Evolutionary conservation across 2,113 vertebrate genomes (phyloP).

Genomic region (Laticauda laticaudata): DNA sequence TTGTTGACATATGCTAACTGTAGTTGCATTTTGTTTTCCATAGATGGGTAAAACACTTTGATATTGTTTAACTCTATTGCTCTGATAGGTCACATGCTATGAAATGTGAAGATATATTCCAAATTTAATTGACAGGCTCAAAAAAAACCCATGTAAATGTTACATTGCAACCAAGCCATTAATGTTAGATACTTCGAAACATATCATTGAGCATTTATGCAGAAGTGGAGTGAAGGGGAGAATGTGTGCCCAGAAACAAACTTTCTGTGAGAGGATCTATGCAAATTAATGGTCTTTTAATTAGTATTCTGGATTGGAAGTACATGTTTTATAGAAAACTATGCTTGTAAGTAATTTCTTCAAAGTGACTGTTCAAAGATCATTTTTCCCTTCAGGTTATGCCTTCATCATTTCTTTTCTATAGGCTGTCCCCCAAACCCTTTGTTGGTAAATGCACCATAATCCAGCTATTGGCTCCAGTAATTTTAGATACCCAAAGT

Average conservation of each 20-base stretch:
- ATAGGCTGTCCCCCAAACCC: neutral
- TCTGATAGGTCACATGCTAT: neutral
- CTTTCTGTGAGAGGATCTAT: neutral
- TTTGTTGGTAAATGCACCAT: neutral
- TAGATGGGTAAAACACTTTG: conserved; percentile 21
- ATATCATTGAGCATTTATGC: neutral
- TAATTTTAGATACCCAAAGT: neutral
- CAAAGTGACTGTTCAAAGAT: conserved; percentile 19
- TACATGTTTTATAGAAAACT: neutral
- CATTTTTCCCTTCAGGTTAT: neutral
- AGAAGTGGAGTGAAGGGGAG: neutral
- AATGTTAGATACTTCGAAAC: neutral
- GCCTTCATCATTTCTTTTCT: neutral
- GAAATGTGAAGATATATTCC: neutral
- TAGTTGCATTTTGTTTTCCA: conserved; percentile 6
- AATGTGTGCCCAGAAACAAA: neutral
- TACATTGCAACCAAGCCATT: neutral
- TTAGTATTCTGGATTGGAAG: neutral
- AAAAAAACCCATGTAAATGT: neutral
- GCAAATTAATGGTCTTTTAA: neutral
- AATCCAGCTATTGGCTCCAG: neutral
- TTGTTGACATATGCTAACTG: neutral
- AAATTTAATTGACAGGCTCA: neutral
- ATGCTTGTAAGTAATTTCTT: neutral
- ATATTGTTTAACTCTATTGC: neutral